Evolutionary conservation across 2,797 vertebrate genomes (phyloP).

Genomic region (Buphagus erythrorhynchus): DNA sequence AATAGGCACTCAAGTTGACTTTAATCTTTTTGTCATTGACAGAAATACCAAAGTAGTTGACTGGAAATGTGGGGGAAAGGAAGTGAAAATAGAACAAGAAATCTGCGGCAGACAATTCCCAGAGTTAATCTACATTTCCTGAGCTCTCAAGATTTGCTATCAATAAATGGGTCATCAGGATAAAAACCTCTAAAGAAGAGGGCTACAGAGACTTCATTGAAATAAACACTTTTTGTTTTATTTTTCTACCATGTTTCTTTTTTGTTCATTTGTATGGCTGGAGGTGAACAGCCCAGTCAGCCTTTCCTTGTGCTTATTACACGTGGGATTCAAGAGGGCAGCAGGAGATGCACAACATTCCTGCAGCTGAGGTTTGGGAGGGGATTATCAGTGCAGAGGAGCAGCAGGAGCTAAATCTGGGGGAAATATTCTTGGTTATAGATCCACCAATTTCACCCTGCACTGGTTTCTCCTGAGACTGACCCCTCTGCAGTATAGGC

Average conservation of each 20-base stretch:
- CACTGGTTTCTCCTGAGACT: not conserved
- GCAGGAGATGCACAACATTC: not conserved
- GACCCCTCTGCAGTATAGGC: not conserved
- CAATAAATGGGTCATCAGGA: conserved; percentile 5
- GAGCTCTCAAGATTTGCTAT: not conserved
- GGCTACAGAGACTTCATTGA: not conserved
- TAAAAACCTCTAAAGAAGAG: not conserved
- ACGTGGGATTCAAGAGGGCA: not conserved
- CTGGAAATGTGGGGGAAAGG: not conserved
- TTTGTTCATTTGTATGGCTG: not conserved
- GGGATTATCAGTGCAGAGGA: not conserved
- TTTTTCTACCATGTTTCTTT: not conserved
- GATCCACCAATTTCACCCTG: not conserved
- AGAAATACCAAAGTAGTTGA: not conserved
- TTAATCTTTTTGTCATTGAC: not conserved
- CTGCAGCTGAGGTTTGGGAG: not conserved
- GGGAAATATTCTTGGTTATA: conserved; percentile 1
- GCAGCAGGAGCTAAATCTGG: not conserved
- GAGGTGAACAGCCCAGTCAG: not conserved
- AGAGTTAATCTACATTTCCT: conserved; percentile 19
- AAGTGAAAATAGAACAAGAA: conserved; percentile 11
- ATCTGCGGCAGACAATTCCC: not conserved
- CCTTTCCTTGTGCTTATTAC: not conserved
- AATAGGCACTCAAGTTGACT: not conserved
- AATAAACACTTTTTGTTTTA: not conserved